Conservation (phyloP, 2,113 vertebrate species). For the Cyphotilapia sp. region DNA sequence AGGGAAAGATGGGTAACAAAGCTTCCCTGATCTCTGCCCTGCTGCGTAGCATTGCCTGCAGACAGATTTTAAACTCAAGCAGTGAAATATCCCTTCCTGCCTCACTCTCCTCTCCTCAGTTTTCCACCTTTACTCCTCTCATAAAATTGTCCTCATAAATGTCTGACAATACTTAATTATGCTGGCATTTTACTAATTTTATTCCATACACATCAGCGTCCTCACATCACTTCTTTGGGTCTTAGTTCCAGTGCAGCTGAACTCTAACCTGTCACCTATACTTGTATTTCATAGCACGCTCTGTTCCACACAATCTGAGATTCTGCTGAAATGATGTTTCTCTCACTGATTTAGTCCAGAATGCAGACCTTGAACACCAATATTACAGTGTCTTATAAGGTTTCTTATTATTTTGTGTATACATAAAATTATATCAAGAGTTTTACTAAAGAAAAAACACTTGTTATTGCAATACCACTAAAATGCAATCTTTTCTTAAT, state of each 20-base stretch:
- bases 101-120: neutral
- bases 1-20: neutral
- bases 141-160: neutral
- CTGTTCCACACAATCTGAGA: neutral
- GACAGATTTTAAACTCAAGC: neutral
- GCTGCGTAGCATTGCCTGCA: neutral
- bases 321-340: neutral
- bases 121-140: neutral
- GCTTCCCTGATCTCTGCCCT: conserved; percentile 19
- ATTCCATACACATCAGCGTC: neutral
- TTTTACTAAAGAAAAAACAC: neutral
- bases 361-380: neutral
- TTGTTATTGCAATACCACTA: neutral
- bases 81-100: neutral
- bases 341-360: neutral
- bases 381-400: neutral
- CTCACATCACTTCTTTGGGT: neutral
- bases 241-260: neutral
- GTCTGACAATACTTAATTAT: neutral
- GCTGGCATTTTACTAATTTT: neutral
- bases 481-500: neutral
- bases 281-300: neutral
- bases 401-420: neutral
- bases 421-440: neutral
- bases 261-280: neutral